Percentiles rank a stretch among this genome's conserved stretches.
These are phyloP conservation scores for Resseliella maxima DNA, from an alignment of 2,888 invertebrate genomes.

Conservation along the genomic window DNA sequence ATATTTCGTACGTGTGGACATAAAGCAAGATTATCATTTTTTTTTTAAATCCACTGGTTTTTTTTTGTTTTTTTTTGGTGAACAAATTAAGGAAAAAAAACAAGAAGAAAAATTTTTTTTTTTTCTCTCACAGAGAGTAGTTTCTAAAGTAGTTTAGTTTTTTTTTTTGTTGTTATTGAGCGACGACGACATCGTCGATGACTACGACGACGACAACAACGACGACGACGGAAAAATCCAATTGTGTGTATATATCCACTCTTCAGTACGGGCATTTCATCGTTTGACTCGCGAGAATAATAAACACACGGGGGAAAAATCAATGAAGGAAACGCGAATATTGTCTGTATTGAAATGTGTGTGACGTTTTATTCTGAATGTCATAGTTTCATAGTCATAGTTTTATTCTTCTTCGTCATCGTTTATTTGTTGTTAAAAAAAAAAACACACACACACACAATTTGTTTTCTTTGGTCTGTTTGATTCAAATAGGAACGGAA, in stretches of 20 bases:
- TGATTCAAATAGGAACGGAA: not conserved
- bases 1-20: conserved; percentile 1
- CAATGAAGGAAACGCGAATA: conserved; percentile 42
- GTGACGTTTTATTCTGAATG: conserved; percentile 7
- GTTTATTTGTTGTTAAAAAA: not conserved
- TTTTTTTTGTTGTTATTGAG: not conserved
- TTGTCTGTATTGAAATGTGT: conserved; percentile 55
- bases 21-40: not conserved
- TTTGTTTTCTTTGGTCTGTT: not conserved
- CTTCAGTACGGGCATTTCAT: not conserved
- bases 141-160: not conserved
- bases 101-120: not conserved
- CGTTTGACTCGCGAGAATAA: not conserved
- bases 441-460: too few relatives aligned
- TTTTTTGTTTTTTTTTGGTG: too few relatives aligned
- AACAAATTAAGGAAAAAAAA: not conserved
- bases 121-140: not conserved
- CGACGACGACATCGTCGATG: not conserved
- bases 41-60: too few relatives aligned
- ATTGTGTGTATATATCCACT: not conserved
- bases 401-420: not conserved
- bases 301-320: conserved; percentile 55
- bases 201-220: not conserved
- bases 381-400: conserved; percentile 3
- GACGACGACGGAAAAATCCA: not conserved